Conservation (phyloP, 2,888 invertebrate genomes). For the Heliothis peltigera region DNA sequence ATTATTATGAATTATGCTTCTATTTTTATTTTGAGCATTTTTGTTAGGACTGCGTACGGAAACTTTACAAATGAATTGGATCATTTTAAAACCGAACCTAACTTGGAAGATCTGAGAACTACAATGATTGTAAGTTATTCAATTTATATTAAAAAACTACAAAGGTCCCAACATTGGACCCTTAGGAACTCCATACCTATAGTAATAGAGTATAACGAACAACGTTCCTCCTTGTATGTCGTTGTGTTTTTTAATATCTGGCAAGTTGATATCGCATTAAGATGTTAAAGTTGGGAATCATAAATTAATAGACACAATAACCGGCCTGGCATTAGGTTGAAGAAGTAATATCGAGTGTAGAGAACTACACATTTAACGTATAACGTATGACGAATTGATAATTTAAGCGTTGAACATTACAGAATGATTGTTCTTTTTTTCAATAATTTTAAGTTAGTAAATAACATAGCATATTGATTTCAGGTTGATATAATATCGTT, state of each 20-base stretch:
- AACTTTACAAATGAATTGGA: conserved; percentile 3
- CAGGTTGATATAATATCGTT: conserved; percentile 72
- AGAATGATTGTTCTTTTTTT: neutral
- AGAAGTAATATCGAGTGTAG: no score
- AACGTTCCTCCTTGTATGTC: neutral
- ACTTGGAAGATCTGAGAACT: conserved; percentile 38
- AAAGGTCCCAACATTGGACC: neutral
- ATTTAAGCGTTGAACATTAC: no score
- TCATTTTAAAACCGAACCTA: neutral
- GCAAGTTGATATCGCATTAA: neutral
- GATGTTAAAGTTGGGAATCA: no score
- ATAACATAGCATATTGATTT: no score
- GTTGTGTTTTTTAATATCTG: no score
- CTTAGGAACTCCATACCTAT: neutral
- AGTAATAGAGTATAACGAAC: neutral
- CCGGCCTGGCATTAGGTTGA: no score
- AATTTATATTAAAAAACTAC: neutral
- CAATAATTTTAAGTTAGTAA: no score
- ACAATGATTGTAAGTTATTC: conserved; percentile 51
- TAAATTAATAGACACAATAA: no score
- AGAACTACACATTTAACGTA: no score
- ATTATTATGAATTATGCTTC: conserved; percentile 33
- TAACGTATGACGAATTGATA: no score
- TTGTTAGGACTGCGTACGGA: conserved; percentile 7
- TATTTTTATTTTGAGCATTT: conserved; percentile 27